phyloP scores from a whole-genome alignment of 2,888 invertebrate species.

The Clivina fossor region DNA sequence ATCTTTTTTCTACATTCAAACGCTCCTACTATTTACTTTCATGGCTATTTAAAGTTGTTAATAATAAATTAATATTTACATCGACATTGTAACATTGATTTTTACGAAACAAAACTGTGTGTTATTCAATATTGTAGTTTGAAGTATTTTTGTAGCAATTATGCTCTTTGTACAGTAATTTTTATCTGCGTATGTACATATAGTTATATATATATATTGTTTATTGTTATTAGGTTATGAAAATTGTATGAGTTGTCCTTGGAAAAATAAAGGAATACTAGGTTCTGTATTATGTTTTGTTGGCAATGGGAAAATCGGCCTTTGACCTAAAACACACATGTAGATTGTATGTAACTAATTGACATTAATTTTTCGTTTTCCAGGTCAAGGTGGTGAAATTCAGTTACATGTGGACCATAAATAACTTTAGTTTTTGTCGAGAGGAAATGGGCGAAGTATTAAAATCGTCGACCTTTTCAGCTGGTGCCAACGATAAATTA shows the following conservation, averaged over 20 bases:
- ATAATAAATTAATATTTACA: background rate
- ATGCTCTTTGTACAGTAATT: too few species aligned
- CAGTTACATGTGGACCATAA: constrained; percentile 99
- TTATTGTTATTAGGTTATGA: too few species aligned
- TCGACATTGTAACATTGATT: background rate
- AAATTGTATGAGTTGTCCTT: background rate
- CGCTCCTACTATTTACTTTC: too few species aligned
- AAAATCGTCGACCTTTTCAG: constrained; percentile 99
- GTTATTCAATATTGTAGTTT: background rate
- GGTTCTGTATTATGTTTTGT: too few species aligned
- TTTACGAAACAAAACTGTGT: background rate
- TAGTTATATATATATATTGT: too few species aligned
- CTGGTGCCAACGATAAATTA: constrained; percentile 98
- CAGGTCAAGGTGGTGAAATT: constrained; percentile 99
- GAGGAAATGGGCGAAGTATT: constrained; percentile 99
- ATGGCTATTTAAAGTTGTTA: background rate
- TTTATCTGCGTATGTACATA: too few species aligned
- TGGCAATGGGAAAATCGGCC: constrained; percentile 23
- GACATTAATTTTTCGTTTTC: constrained; percentile 24
- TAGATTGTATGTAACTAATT: constrained; percentile 22
- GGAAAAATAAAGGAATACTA: too few species aligned
- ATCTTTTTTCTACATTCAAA: too few species aligned
- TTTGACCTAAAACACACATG: constrained; percentile 26
- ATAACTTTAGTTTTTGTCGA: constrained; percentile 99
- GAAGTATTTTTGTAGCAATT: too few species aligned